phyloP scores from a whole-genome alignment of 2,797 vertebrate genomes.

The Manis javanica region DNA sequence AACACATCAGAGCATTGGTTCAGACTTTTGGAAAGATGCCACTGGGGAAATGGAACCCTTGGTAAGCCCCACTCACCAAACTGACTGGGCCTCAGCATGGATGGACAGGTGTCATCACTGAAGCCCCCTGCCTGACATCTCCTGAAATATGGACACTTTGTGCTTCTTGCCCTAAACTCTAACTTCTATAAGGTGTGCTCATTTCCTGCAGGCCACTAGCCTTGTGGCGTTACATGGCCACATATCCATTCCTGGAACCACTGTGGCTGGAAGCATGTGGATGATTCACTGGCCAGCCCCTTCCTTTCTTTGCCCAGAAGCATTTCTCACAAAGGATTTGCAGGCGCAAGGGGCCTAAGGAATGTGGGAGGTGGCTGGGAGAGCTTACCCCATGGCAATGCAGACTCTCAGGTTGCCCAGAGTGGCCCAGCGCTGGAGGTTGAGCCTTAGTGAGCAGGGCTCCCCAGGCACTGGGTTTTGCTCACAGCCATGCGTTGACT shows the following conservation, averaged over 20 bases:
- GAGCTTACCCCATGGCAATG: neutral
- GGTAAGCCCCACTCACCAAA: neutral
- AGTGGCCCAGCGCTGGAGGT: neutral
- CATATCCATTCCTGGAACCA: fast-evolving
- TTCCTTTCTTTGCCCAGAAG: neutral
- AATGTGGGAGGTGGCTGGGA: neutral
- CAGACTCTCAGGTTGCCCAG: fast-evolving
- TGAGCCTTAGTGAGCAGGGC: neutral
- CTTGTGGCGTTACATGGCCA: neutral
- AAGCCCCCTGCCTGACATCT: too few relatives aligned
- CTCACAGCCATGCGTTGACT: too few relatives aligned
- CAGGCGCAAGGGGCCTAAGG: neutral
- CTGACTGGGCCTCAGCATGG: neutral
- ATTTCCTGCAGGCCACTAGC: neutral
- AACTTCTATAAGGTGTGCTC: too few relatives aligned
- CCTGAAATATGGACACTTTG: neutral
- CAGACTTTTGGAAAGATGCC: neutral
- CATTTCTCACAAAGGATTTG: neutral
- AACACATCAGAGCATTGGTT: neutral
- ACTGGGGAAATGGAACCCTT: neutral
- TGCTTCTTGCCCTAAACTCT: neutral
- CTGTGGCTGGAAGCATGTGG: neutral
- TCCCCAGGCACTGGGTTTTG: neutral
- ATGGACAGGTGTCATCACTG: neutral
- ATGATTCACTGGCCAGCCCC: neutral